phyloP scores from a whole-genome alignment of 2,888 invertebrate species.

The Saturnia japonica region DNA sequence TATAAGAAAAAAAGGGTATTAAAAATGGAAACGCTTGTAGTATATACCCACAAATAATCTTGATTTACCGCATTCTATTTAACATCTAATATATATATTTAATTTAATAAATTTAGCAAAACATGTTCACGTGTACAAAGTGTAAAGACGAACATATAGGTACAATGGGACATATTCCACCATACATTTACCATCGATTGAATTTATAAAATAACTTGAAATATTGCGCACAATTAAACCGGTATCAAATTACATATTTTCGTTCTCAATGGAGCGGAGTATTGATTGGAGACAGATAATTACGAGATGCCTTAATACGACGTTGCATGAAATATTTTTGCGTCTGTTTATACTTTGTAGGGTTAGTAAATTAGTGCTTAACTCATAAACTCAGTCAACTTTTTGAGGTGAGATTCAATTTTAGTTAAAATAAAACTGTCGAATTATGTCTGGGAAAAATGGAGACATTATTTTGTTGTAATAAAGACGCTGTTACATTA shows the following conservation, averaged over 20 bases:
- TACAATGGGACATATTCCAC: not conserved
- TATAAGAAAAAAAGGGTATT: not conserved
- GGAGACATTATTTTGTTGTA: no score
- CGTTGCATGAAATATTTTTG: not conserved
- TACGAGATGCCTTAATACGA: not conserved
- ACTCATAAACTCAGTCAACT: no score
- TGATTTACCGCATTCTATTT: not conserved
- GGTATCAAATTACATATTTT: not conserved
- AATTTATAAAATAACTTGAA: not conserved
- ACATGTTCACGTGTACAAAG: not conserved
- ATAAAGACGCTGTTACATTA: no score
- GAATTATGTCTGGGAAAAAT: not conserved
- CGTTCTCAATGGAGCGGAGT: not conserved
- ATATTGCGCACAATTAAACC: not conserved
- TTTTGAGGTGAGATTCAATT: no score
- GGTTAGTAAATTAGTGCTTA: no score
- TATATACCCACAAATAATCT: not conserved
- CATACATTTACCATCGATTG: not conserved
- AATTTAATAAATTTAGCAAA: not conserved
- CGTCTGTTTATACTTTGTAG: not conserved
- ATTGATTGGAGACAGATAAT: not conserved
- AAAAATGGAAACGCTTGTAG: not conserved
- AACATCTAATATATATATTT: not conserved
- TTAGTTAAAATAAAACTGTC: not conserved
- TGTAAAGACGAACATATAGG: not conserved